Evolutionary conservation across 2,797 vertebrate species (phyloP), one percentile per base, ranked within the genome.

Genomic region (Neopelma chrysocephalum): DNA sequence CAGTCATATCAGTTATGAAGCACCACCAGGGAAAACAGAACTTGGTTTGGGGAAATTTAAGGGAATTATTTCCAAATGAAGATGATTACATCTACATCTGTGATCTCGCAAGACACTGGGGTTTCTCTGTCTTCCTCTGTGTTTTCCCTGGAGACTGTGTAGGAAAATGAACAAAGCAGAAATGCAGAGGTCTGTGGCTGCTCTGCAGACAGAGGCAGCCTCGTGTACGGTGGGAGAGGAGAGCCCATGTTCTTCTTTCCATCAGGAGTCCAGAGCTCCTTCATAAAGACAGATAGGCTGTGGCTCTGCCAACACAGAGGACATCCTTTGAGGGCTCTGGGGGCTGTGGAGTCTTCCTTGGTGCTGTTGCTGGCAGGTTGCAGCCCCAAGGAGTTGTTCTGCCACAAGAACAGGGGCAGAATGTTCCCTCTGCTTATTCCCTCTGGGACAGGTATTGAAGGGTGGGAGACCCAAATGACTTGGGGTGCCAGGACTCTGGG

Each of bases 401-500:
- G 75, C 65, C 72, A 7, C n/a, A 38, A 66, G 62, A 51, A 47
- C 29, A 31, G 53, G 27, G 34, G 12, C 47, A 60, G 26, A 79
- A 29, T 34, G 21, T 36, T 62, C 60, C 38, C 48, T 65, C 58
- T 65, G 22, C 22, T 11, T 21, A 8, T 47, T 83, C 26, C 65
- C 42, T 43, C n/a, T 50, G 54, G 1, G 25, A 6, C 4, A 6
- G 23, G 1, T 2, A 3, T 4, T 0, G 0, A 26, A 66, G 34
- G 15, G 5, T 9, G 27, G 8, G 10, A 25, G 23, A 31, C 56
- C 64, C 78, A 36, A 10, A 4, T 0, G 0, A 12, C 3, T 0
- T 0, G 1, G 23, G 7, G 9, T 2, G 27, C 34, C 69, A 16
- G 34, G 53, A n/a, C 22, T 60, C 16, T 4, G 5, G 32, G 32